Evolutionary conservation across 2,797 vertebrate species (phyloP).

Genomic region (Eulemur mongoz): DNA sequence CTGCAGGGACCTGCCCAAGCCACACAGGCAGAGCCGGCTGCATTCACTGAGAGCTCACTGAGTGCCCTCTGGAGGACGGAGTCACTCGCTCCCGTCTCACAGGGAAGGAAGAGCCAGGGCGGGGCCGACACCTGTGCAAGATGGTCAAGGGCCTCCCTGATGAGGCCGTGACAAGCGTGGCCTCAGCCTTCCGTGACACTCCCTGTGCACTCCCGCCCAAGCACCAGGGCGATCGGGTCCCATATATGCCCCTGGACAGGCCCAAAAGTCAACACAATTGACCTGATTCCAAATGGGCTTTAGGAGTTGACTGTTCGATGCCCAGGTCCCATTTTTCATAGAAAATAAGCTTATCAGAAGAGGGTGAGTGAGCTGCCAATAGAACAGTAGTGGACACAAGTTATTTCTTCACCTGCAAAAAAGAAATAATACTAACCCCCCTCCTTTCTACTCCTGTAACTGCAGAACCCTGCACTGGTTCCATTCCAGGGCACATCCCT

Average conservation of each 20-base stretch:
- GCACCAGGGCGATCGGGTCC: background rate
- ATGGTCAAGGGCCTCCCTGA: background rate
- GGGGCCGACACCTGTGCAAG: background rate
- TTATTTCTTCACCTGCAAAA: background rate
- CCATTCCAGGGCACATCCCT: background rate
- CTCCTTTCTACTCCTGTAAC: background rate
- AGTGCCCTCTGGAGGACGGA: background rate
- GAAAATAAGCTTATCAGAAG: background rate
- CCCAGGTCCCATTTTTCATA: background rate
- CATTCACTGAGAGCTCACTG: background rate
- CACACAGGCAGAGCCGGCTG: background rate
- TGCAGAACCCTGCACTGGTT: background rate
- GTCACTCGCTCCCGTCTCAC: background rate
- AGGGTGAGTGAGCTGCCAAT: background rate
- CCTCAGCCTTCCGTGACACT: background rate
- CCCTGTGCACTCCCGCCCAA: background rate
- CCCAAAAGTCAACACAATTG: background rate
- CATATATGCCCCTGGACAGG: background rate
- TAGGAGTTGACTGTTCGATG: background rate
- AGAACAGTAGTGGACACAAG: background rate
- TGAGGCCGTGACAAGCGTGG: background rate
- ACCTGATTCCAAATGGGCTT: background rate
- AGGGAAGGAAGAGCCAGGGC: background rate
- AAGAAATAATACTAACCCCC: background rate
- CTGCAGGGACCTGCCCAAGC: background rate